Percentiles rank a stretch among this genome's conserved stretches.
Evolutionary conservation across 2,113 vertebrate species (phyloP).

Genomic region (Dermatemys mawii): DNA sequence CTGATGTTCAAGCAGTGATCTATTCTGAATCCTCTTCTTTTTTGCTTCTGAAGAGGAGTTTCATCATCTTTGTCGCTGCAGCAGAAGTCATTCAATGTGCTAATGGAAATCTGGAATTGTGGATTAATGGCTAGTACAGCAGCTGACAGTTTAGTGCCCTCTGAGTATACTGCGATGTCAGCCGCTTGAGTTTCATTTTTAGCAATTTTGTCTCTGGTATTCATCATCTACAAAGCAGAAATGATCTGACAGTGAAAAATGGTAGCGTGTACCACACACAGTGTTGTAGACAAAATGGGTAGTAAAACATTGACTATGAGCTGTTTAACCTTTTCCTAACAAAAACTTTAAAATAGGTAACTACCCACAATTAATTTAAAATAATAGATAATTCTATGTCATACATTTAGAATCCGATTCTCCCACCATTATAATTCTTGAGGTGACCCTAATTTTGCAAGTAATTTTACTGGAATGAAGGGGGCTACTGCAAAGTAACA

Average conservation of each 20-base stretch:
- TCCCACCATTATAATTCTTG: not conserved
- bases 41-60: conserved; percentile 43
- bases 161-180: not conserved
- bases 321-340: not conserved
- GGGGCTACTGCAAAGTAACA: not conserved
- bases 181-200: conserved; percentile 30
- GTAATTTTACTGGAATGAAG: not conserved
- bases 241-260: conserved; percentile 23
- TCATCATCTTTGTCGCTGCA: not conserved
- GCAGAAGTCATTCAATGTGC: conserved; percentile 11
- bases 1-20: conserved; percentile 20
- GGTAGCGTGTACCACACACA: not conserved
- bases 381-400: not conserved
- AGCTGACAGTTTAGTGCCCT: conserved; percentile 27
- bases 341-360: not conserved
- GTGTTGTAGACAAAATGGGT: not conserved
- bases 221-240: conserved; percentile 54
- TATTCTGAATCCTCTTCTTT: conserved; percentile 2
- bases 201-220: conserved; percentile 17
- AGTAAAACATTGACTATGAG: not conserved
- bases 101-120: conserved; percentile 57
- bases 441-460: not conserved
- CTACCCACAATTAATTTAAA: not conserved
- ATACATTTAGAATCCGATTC: not conserved
- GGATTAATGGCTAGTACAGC: conserved; percentile 42